Base-by-base conservation (phyloP, 92 coral and sea anemone genomes). In the Hydrozoanthus gracilis region DNA sequence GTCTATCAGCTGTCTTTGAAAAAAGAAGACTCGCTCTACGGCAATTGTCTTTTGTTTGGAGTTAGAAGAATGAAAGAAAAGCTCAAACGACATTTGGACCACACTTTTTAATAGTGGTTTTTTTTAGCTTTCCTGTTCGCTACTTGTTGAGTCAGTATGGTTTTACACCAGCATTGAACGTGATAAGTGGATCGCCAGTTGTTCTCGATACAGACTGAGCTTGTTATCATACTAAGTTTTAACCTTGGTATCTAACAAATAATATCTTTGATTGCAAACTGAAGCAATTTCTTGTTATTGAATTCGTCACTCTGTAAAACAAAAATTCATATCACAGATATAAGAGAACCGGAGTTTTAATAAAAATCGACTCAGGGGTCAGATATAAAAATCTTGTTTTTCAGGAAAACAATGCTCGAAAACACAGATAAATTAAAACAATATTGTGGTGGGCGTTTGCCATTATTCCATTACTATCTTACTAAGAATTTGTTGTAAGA, bases 361-460 rank as follows among this genome's bases (percentile, higher is more conserved):
- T 66, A 66, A 66, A 66, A 66, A 17, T 66, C 71, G 71, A 66
- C 71, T 66, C 71, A 16, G 71, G 71, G 46, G 71, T 66, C 45
- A 66, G 71, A 66, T 44, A 5, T 66, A 66, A 14, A 66, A 66
- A 16, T n/a, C 45, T 44, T 27, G 7, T 66, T 12, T 66, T 66
- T 66, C 3, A 66, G 8, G 11, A 66, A 11, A 66, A 66, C 10
- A 65, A 27, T 27, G 39, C 39, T 27, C 39, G 39, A 27, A 27
- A 27, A 65, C 71, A 2, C 8, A 66, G 44, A 20, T 11, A 17
- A 64, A 66, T 66, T 66, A 66, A 16, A 66, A 16, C 44, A 8
- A 66, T 66, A 58, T 58, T 58, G 71, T 17, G 27, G 7, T 66
- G 71, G 45, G 39, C 71, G 71, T 44, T 66, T 20, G 45, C 71